These are phyloP conservation scores for Vicugna pacos DNA, from an alignment of 2,113 vertebrate species.

Conservation along the genomic window DNA sequence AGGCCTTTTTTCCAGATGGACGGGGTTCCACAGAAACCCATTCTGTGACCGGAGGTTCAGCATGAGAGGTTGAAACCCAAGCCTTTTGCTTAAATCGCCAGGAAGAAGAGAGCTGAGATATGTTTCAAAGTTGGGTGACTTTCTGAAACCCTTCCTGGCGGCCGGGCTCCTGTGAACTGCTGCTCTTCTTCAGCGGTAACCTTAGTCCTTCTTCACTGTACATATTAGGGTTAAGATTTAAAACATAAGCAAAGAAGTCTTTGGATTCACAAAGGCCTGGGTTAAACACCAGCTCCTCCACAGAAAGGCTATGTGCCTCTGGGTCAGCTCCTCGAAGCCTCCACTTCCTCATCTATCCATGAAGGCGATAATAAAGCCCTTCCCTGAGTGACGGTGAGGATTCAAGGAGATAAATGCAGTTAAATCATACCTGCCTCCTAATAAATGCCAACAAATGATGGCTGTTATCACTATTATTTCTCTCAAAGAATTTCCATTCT, in stretches of 20 bases:
- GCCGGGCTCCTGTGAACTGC: background rate
- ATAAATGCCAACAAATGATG: background rate
- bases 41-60: background rate
- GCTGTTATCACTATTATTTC: background rate
- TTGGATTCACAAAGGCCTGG: background rate
- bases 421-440: background rate
- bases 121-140: background rate
- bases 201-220: background rate
- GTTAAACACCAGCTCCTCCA: background rate
- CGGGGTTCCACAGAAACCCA: background rate
- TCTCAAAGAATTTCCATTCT: background rate
- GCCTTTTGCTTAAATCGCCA: background rate
- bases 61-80: background rate
- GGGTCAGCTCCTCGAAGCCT: background rate
- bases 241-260: background rate
- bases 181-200: background rate
- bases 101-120: background rate
- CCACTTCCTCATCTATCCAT: background rate
- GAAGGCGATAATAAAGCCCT: background rate
- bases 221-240: background rate
- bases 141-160: background rate
- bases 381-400: background rate
- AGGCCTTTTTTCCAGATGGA: background rate
- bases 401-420: background rate
- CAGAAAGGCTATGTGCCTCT: background rate